These are phyloP conservation scores for Lithophane ornitopus DNA, from an alignment of 2,888 invertebrate genomes.

Conservation along the genomic window DNA sequence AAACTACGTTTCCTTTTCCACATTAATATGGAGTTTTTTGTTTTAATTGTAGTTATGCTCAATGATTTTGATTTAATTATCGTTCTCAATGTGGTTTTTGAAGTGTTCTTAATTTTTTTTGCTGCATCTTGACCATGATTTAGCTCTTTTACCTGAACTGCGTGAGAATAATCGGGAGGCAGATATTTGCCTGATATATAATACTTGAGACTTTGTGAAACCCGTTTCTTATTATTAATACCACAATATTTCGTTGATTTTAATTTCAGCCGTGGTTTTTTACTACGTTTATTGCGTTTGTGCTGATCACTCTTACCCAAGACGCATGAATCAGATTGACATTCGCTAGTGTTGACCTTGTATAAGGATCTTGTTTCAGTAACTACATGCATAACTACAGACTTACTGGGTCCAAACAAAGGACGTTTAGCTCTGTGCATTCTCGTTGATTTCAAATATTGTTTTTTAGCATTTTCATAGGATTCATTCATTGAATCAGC, in stretches of 20 bases:
- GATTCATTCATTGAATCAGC: not conserved
- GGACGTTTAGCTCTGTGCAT: conserved; percentile 25
- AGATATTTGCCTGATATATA: conserved; percentile 32
- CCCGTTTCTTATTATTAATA: conserved; percentile 11
- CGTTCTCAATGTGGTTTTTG: conserved; percentile 28
- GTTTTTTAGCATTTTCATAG: not conserved
- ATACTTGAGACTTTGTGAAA: conserved; percentile 18
- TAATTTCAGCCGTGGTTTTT: conserved; percentile 22
- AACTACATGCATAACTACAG: conserved; percentile 45
- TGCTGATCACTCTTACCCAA: conserved; percentile 4
- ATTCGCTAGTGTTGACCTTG: conserved; percentile 24
- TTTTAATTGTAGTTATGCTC: conserved; percentile 44
- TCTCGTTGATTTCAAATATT: conserved; percentile 8
- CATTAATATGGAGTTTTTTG: conserved; percentile 21
- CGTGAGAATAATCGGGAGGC: conserved; percentile 14
- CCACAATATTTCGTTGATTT: conserved; percentile 27
- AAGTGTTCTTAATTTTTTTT: conserved; percentile 11
- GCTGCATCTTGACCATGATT: not conserved
- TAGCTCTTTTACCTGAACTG: conserved; percentile 2
- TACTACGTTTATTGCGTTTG: conserved; percentile 24
- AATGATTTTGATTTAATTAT: conserved; percentile 52
- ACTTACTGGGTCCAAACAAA: conserved; percentile 48
- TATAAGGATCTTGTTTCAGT: conserved; percentile 8
- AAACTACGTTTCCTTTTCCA: conserved; percentile 26
- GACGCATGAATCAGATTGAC: conserved; percentile 53